Conservation (phyloP, 2,113 vertebrate species). For the Candoia aspera region DNA sequence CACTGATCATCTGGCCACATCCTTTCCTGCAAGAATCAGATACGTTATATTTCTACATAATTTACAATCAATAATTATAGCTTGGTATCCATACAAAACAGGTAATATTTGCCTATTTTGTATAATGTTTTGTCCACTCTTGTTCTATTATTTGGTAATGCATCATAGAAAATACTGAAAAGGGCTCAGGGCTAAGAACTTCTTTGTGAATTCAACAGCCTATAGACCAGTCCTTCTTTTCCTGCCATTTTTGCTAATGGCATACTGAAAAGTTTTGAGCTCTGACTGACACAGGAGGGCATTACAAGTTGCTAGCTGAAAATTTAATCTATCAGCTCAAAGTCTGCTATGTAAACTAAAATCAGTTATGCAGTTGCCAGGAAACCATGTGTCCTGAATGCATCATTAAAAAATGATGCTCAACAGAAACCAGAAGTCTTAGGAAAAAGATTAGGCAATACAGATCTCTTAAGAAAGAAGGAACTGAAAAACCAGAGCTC, state of each 20-base stretch:
- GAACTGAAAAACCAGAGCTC: background rate
- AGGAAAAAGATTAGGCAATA: background rate
- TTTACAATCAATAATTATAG: background rate
- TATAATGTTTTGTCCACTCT: background rate
- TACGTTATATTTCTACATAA: background rate
- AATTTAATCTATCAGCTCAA: background rate
- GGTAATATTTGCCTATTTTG: background rate
- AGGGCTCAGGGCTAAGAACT: background rate
- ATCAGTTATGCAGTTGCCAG: background rate
- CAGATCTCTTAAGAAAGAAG: background rate
- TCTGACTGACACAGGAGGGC: background rate
- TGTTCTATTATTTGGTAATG: background rate
- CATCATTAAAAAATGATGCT: constrained; percentile 8
- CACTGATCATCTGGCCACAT: background rate
- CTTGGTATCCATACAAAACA: background rate
- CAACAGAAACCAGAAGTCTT: background rate
- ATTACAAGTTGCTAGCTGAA: background rate
- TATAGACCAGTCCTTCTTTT: background rate
- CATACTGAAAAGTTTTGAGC: background rate
- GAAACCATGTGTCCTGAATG: background rate
- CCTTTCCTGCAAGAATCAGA: background rate
- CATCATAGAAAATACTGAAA: background rate
- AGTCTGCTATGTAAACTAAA: background rate
- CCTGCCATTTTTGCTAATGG: background rate
- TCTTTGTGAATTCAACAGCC: background rate